A percentile compares a stretch with the other conserved stretches of the same genome.
phyloP scores from a whole-genome alignment of 37 sponge, comb jelly and placozoan genomes.

The Amphimedon queenslandica region DNA sequence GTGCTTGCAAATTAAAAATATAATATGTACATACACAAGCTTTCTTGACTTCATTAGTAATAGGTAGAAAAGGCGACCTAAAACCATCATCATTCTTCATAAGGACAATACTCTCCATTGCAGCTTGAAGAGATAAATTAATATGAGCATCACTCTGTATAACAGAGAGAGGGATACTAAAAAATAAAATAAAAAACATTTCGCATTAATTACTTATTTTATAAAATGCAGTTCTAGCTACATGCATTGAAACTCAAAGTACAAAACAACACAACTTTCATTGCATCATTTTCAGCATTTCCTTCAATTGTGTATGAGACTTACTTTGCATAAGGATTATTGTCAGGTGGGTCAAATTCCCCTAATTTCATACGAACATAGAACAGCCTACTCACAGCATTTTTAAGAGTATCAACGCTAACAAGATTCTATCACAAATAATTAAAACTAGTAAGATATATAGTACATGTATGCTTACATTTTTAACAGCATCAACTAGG shows the following conservation, averaged over 20 bases:
- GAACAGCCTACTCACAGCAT: constrained; percentile 49
- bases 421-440: constrained; percentile 5
- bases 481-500: constrained; percentile 40
- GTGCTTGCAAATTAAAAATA: too few relatives aligned
- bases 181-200: too few relatives aligned
- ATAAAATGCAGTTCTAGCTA: too few relatives aligned
- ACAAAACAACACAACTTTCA: too few relatives aligned
- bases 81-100: constrained; percentile 34
- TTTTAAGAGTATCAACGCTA: constrained; percentile 15
- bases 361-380: constrained; percentile 58
- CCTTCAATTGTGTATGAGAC: too few relatives aligned
- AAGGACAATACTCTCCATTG: constrained; percentile 35
- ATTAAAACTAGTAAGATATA: not conserved
- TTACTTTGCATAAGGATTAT: constrained; percentile 48
- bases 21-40: constrained; percentile 44
- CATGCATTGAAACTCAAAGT: too few relatives aligned
- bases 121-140: constrained; percentile 22
- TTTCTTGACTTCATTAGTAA: not conserved
- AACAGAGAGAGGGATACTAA: not conserved
- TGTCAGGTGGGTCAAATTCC: constrained; percentile 70
- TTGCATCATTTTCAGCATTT: too few relatives aligned
- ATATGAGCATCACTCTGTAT: constrained; percentile 40
- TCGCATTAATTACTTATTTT: too few relatives aligned
- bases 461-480: constrained; percentile 1
- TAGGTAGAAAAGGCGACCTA: too few relatives aligned